Evolutionary conservation across 92 coral and sea anemone genomes (phyloP), one percentile per base, ranked within the genome.

Genomic region (Epizoanthus stellaris): DNA sequence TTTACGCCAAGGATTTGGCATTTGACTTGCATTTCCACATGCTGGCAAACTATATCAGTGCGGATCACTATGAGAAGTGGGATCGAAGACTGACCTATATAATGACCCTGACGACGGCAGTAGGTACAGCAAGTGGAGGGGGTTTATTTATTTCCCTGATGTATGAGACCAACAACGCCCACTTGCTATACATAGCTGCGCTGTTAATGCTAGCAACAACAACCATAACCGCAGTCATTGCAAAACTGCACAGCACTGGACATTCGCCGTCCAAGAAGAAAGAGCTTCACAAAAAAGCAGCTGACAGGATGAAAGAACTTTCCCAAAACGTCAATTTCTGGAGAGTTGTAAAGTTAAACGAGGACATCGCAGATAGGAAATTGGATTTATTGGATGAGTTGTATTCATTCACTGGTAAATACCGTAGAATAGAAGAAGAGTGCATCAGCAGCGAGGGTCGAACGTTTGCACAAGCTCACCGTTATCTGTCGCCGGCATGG

Each of bases 401-500:
- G 17, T 1, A 39, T 19, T 11, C 15, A 11, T 70, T 39, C 42
- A 5, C 42, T 6, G 17, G 0, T 16, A 4, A 42, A 14, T 20
- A 36, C 3, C 11, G 6, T 20, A 16, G 2, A 42, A 70, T 70
- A 70, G 54, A 70, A n/a, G 49, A 70, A 70, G 54, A 70, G 4
- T 70, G 49, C 25, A 0, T 40, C 20, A 19, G 52, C 5, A 70
- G 54, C 5, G 75, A 70, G 19, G 21, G 5, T 39, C 17, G 19
- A 12, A 70, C 54, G 12, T 70, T 36, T 23, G 16, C 5, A 38
- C 9, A 12, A 4, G 53, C n/a, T 3, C 75, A 69, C n/a, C 6
- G 42, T 19, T 53, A 70, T n/a, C 75, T 70, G 8, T 70, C 75
- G 6, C 56, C 75, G 21, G 17, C 14, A 16, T 70, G 75, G 75